Evolutionary conservation across 1,140 invertebrate species (phyloP), one percentile per base, ranked within the genome.

Genomic region (Formica exsecta): DNA sequence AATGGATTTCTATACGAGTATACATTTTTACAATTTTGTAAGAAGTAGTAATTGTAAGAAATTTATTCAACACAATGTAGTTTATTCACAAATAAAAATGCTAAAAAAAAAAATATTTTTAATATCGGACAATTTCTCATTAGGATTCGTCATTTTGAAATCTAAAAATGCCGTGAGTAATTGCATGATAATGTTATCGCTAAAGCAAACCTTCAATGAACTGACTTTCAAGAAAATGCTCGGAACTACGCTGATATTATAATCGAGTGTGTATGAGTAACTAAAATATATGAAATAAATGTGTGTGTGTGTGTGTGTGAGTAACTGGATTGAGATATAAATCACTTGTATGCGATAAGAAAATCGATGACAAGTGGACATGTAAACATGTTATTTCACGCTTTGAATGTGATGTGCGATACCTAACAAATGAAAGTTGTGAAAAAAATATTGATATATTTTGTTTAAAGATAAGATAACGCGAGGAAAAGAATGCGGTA

Each of bases 181-280:
- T 64, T 32, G 32, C 32, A 3, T 32, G 3, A n/a, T 29, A 41
- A 9, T 62, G 59, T 48, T n/a, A 48, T 22, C 7, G 16, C 16
- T 22, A 22, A 80, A 41, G 6, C 6, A 38, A 5, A 38, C 38
- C 38, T 29, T 29, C 62, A 71, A 70, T 48, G 19, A 41, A 3
- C 7, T 16, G 36, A 59, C 44, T 66, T 85, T 32, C 32, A 48
- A 38, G 66, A 41, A 80, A 85, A 86, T 66, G 51, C 64, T 85
- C 57, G 74, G 61, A 76, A 88, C 51, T 81, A 70, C 85, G n/a
- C 57, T 70, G 75, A 74, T 19, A 54, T 77, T 77, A 77, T 38
- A 44, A 76, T 65, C 64, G 68, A 22, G 51, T 4, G 13, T 48
- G 4, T 16, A 13, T 13, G 1, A 1, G 13, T 16, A 48, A 48